A percentile compares a stretch with the other conserved stretches of the same genome.
Evolutionary conservation across 2,888 invertebrate genomes (phyloP).

Genomic region (Eulithis prunata): DNA sequence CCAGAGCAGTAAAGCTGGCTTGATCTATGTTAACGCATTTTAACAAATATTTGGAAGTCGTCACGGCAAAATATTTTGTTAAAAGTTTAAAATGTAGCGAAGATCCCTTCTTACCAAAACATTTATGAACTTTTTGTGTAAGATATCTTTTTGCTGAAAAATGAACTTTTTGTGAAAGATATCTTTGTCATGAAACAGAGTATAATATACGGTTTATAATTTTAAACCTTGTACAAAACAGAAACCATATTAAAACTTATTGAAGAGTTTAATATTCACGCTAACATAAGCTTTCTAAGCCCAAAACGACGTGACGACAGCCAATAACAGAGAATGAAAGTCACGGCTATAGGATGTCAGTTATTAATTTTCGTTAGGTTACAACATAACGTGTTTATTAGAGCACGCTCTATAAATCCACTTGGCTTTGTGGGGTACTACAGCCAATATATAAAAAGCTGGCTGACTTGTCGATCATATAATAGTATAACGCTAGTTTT

Average conservation of each 20-base stretch:
- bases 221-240: neutral
- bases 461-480: neutral
- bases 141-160: too few species aligned
- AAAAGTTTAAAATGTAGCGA: too few species aligned
- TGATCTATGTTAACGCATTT: slow-evolving; percentile 35
- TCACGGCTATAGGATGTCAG: slow-evolving; percentile 64
- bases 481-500: neutral
- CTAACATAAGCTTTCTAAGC: slow-evolving; percentile 51
- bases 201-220: neutral
- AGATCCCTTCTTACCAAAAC: too few species aligned
- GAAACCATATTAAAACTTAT: slow-evolving; percentile 3
- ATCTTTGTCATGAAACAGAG: neutral
- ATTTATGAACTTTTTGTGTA: too few species aligned
- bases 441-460: slow-evolving; percentile 35
- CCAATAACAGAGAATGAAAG: slow-evolving; percentile 67
- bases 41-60: slow-evolving; percentile 12
- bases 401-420: slow-evolving; percentile 69
- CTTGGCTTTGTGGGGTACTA: slow-evolving; percentile 39
- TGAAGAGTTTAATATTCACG: slow-evolving; percentile 38
- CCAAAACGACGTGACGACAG: slow-evolving; percentile 59
- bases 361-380: slow-evolving; percentile 80
- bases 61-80: too few species aligned
- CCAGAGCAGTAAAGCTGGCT: slow-evolving; percentile 41
- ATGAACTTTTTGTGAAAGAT: too few species aligned
- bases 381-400: slow-evolving; percentile 78